Conservation (phyloP, 2,113 vertebrate genomes). For the Rhynchopsitta pachyrhyncha region DNA sequence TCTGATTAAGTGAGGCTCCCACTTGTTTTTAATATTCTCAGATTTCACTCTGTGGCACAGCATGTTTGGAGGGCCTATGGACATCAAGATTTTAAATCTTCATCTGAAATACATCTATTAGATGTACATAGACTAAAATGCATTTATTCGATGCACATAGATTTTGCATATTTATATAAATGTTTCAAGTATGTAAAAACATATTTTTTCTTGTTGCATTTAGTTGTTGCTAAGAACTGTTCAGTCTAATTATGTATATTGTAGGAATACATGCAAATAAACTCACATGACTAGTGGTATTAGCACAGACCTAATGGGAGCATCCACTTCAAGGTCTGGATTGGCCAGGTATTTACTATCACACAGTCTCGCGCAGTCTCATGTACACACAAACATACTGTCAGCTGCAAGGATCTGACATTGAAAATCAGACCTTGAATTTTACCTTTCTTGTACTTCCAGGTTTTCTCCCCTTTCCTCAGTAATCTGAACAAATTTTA, state of each 20-base stretch:
- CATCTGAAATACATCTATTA: background rate
- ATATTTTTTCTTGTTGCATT: background rate
- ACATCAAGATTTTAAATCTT: background rate
- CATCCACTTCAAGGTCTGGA: background rate
- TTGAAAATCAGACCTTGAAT: background rate
- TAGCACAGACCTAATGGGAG: background rate
- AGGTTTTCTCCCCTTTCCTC: background rate
- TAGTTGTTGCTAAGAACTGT: background rate
- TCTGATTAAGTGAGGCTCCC: background rate
- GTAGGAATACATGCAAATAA: background rate
- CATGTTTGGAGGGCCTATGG: background rate
- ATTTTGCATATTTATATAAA: background rate
- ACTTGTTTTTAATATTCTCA: background rate
- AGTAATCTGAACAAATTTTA: background rate
- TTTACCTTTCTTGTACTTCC: background rate
- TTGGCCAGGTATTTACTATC: background rate
- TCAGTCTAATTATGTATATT: background rate
- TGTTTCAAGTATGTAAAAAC: background rate
- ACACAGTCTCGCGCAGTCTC: background rate
- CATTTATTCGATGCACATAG: background rate
- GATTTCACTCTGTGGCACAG: background rate
- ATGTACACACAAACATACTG: background rate
- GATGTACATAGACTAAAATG: background rate
- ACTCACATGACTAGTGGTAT: accelerated
- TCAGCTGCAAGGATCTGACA: background rate